phyloP scores from a whole-genome alignment of 2,888 invertebrate genomes.

The Chydorus sphaericus region DNA sequence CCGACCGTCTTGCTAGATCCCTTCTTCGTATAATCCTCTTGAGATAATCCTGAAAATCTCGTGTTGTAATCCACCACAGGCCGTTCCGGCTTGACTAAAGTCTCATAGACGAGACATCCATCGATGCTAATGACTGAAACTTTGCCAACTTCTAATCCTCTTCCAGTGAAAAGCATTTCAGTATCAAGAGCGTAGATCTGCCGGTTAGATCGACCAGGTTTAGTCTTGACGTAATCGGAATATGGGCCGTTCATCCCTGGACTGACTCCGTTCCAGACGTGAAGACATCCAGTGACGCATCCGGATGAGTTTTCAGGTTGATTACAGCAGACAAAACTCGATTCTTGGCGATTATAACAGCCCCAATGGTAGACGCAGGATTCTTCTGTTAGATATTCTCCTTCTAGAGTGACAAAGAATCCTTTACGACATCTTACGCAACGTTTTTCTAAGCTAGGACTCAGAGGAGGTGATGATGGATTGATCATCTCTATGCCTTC shows the following conservation, averaged over 20 bases:
- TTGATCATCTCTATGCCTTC: not conserved
- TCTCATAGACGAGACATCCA: constrained; percentile 20
- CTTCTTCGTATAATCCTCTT: constrained; percentile 21
- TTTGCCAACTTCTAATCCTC: constrained; percentile 22
- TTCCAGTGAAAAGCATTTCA: constrained; percentile 22
- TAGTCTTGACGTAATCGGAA: constrained; percentile 47
- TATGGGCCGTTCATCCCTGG: constrained; percentile 59
- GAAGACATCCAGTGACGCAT: constrained; percentile 46
- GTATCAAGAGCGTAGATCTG: constrained; percentile 22
- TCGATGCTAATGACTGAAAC: constrained; percentile 19
- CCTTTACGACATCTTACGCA: constrained; percentile 17
- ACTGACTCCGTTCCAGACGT: constrained; percentile 61
- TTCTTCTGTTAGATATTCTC: constrained; percentile 15
- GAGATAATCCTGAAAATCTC: constrained; percentile 31
- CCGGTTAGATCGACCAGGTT: constrained; percentile 27
- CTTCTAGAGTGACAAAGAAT: constrained; percentile 16
- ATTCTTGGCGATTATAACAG: constrained; percentile 15
- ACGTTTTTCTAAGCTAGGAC: constrained; percentile 11
- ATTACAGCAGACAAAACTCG: constrained; percentile 47
- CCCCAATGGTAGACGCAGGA: constrained; percentile 20
- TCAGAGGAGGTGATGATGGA: not conserved
- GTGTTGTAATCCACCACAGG: constrained; percentile 23
- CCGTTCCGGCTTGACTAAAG: constrained; percentile 19
- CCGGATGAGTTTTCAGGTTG: constrained; percentile 39
- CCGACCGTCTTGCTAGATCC: constrained; percentile 22